These are phyloP conservation scores for Calameuta idolon DNA, from an alignment of 2,888 invertebrate genomes.

Conservation along the genomic window DNA sequence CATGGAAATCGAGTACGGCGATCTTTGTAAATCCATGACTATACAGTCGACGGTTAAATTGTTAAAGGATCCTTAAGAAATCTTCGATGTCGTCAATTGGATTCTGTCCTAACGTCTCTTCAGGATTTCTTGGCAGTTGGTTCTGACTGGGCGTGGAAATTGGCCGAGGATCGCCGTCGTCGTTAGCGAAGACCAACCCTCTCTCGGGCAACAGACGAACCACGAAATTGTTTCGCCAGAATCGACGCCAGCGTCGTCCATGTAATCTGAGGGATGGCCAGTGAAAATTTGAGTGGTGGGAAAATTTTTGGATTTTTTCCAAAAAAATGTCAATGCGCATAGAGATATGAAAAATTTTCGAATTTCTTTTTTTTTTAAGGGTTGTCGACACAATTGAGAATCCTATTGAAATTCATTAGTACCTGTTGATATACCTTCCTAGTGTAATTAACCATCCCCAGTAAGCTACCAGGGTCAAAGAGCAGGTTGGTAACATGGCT, in stretches of 20 bases:
- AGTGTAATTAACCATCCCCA: constrained; percentile 64
- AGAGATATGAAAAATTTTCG: not conserved
- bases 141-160: not conserved
- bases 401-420: constrained; percentile 13
- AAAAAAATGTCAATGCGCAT: not conserved
- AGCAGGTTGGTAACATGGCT: constrained; percentile 62
- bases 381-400: not conserved
- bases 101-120: not conserved
- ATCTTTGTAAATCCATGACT: not conserved
- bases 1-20: not conserved
- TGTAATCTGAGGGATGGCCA: constrained; percentile 48
- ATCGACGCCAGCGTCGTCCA: constrained; percentile 60
- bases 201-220: constrained; percentile 53
- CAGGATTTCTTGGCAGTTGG: not conserved
- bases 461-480: constrained; percentile 59
- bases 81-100: constrained; percentile 24
- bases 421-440: constrained; percentile 55
- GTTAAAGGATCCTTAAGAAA: constrained; percentile 19
- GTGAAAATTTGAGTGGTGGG: not conserved
- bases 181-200: constrained; percentile 18
- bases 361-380: not conserved
- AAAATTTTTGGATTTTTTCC: not conserved
- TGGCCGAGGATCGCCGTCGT: constrained; percentile 11
- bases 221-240: constrained; percentile 61
- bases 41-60: not conserved